These are phyloP conservation scores for Rhinogobius similis DNA, from an alignment of 2,113 vertebrate species.

Conservation along the genomic window DNA sequence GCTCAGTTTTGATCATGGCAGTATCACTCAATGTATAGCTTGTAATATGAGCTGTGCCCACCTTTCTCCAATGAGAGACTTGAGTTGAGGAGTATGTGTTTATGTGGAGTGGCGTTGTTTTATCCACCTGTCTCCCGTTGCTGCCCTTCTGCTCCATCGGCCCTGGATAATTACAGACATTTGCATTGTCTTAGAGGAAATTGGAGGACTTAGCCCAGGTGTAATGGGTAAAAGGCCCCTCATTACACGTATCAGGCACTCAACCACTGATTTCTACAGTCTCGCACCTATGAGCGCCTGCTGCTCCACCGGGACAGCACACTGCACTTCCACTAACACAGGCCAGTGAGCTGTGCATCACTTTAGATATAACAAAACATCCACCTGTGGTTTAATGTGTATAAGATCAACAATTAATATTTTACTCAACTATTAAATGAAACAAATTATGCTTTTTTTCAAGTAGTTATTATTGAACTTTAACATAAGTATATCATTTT, in stretches of 20 bases:
- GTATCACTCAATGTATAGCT: background rate
- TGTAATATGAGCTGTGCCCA: background rate
- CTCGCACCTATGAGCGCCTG: slow-evolving; percentile 63
- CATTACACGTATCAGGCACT: slow-evolving; percentile 65
- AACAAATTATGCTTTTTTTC: too few relatives aligned
- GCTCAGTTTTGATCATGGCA: background rate
- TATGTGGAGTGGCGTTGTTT: slow-evolving; percentile 51
- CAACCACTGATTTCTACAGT: slow-evolving; percentile 54
- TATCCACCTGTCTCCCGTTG: slow-evolving; percentile 64
- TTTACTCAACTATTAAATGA: too few relatives aligned
- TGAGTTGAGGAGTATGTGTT: slow-evolving; percentile 36
- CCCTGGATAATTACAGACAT: slow-evolving; percentile 76
- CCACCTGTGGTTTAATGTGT: background rate
- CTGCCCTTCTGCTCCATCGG: slow-evolving; percentile 64
- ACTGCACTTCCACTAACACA: background rate
- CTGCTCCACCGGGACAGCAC: slow-evolving; percentile 17
- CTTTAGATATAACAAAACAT: too few relatives aligned
- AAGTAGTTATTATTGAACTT: too few relatives aligned
- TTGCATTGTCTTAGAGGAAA: slow-evolving; percentile 75
- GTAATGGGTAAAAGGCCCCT: slow-evolving; percentile 67
- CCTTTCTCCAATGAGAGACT: slow-evolving; percentile 30
- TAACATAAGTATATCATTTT: too few relatives aligned
- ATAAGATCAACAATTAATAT: background rate
- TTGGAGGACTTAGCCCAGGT: slow-evolving; percentile 74
- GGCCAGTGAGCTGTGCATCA: background rate